Evolutionary conservation across 2,113 vertebrate genomes (phyloP).

Genomic region (Laticauda colubrina): DNA sequence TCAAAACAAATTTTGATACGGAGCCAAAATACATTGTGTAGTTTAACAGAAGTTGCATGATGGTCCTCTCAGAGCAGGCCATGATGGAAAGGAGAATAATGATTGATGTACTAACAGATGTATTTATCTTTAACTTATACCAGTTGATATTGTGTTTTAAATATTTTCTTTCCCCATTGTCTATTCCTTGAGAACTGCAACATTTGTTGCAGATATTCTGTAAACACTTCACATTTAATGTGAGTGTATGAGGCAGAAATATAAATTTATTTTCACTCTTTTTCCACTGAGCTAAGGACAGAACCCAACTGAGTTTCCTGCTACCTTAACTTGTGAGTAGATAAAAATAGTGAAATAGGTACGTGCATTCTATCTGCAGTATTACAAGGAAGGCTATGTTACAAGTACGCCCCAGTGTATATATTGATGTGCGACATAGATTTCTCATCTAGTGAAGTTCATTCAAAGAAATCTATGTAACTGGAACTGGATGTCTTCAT

Average conservation of each 20-base stretch:
- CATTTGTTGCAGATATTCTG: not conserved
- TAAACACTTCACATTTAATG: not conserved
- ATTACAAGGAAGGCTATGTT: not conserved
- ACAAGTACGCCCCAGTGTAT: not conserved
- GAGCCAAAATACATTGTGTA: not conserved
- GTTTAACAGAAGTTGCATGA: not conserved
- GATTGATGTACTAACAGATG: not conserved
- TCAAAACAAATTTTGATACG: not conserved
- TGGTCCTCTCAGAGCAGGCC: not conserved
- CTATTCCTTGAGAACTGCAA: not conserved
- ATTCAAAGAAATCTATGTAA: not conserved
- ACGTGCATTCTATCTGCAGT: no score
- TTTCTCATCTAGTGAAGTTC: not conserved
- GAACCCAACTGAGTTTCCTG: not conserved
- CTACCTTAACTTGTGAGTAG: not conserved
- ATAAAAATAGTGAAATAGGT: not conserved
- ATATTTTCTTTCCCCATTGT: not conserved
- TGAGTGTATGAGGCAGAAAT: not conserved
- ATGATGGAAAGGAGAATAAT: not conserved
- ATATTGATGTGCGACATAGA: not conserved
- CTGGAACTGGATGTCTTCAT: slow-evolving; percentile 16
- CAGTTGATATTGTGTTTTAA: not conserved
- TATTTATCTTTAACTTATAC: not conserved
- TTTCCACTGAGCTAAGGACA: not conserved
- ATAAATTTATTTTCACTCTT: not conserved